phyloP scores from a whole-genome alignment of 92 coral and sea anemone species.

The Anthopleura xanthogrammica region DNA sequence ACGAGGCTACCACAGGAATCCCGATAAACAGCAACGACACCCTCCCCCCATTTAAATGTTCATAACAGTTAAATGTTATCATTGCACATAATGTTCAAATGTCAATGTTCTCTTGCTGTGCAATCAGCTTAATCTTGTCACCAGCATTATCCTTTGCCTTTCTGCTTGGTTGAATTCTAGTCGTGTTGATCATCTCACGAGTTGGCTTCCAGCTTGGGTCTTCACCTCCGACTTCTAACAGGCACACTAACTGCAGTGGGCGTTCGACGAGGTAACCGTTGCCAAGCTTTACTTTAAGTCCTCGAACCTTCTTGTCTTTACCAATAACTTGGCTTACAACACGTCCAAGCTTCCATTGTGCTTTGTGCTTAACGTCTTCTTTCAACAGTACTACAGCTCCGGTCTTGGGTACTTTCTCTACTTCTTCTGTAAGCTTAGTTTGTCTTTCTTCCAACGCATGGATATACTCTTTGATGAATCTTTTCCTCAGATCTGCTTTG shows the following conservation, averaged over 20 bases:
- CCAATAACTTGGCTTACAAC: slow-evolving; percentile 48
- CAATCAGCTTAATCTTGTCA: slow-evolving; percentile 11
- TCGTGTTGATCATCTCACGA: slow-evolving; percentile 26
- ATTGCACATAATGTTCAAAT: slow-evolving; percentile 3
- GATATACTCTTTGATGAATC: slow-evolving; percentile 41
- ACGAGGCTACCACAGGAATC: too few relatives aligned
- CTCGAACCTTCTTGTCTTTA: slow-evolving; percentile 44
- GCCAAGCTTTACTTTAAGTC: slow-evolving; percentile 50
- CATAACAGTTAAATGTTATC: background rate
- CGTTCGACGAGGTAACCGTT: slow-evolving; percentile 52
- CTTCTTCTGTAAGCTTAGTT: background rate
- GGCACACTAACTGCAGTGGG: slow-evolving; percentile 55
- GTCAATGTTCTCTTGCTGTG: slow-evolving; percentile 19
- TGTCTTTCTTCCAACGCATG: slow-evolving; percentile 53
- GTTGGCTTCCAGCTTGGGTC: slow-evolving; percentile 36
- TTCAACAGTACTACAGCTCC: slow-evolving; percentile 49
- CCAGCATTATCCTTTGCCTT: slow-evolving; percentile 45
- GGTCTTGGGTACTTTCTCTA: slow-evolving; percentile 13
- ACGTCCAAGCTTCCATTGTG: slow-evolving; percentile 61
- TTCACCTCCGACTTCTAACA: slow-evolving; percentile 52
- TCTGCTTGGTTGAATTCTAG: slow-evolving; percentile 37
- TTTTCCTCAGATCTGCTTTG: slow-evolving; percentile 28
- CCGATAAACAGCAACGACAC: too few relatives aligned
- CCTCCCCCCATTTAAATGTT: too few relatives aligned
- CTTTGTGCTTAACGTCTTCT: slow-evolving; percentile 45